Base-by-base conservation (phyloP, 2,888 invertebrate genomes). In the Zygothrica quintamaculata region DNA sequence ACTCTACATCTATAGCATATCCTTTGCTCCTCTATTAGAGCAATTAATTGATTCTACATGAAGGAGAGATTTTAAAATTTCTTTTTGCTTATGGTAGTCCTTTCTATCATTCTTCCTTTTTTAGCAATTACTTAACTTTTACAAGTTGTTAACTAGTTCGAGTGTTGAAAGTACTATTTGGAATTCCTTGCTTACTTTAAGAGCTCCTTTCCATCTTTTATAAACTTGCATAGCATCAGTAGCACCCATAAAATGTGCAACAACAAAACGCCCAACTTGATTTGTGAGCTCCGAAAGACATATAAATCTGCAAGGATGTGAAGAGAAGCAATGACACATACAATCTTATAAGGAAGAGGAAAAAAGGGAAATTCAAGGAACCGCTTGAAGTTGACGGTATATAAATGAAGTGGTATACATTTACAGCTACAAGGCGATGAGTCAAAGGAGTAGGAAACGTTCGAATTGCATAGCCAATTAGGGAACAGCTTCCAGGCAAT, bases 181-280 rank as follows among this genome's bases (percentile, higher is more conserved):
- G 18, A 22, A 22, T n/a, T n/a, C n/a, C n/a, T n/a, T n/a, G n/a
- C n/a, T n/a, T n/a, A 22, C 18, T 22, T 22, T 22, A 2, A 22
- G 18, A 39, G 25, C 36, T 3, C 29, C 56, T 11, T 13, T 47
- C 9, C 15, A 52, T 51, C n/a, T 33, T n/a, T 26, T 4, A 47
- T 16, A 4, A 39, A 37, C 15, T 39, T 85, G 89, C 89, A 88
- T 82, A 88, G 86, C 89, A 88, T 88, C 88, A 81, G 88, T 88
- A 88, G 88, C 88, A 51, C 44, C 86, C 75, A 86, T 84, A 84
- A 89, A 86, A 75, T 75, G 85, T 85, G 72, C 86, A 74, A 62
- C n/a, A 74, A 87, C 81, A 87, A 81, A 87, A 87, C 67, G 61
- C 66, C 58, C 57, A 58, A 53, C 53, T 78, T 87, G 81, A 85